Evolutionary conservation across 1,140 invertebrate genomes (phyloP).

Genomic region (Babylonia areolata): DNA sequence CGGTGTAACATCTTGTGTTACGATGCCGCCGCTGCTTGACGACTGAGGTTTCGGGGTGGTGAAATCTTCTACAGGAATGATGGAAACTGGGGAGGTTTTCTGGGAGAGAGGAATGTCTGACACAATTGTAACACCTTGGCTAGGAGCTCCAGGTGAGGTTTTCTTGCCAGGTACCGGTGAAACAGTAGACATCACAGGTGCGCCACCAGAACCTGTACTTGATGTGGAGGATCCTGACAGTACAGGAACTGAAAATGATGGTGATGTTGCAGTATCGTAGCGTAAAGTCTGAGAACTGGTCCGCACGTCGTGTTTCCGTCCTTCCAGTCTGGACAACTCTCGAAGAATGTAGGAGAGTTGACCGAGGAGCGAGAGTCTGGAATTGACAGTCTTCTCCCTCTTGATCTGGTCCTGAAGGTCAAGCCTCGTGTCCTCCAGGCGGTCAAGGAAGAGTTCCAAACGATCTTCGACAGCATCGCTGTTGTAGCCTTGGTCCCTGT

Average conservation of each 20-base stretch:
- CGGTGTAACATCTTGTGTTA: background rate
- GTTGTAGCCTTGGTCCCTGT: background rate
- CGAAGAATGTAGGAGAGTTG: background rate
- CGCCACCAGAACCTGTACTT: background rate
- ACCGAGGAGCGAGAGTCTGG: background rate
- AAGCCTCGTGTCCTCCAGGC: constrained; percentile 2
- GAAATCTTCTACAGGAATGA: background rate
- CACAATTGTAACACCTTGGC: background rate
- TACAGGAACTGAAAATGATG: background rate
- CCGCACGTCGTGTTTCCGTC: background rate
- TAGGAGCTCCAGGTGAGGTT: background rate
- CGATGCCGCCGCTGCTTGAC: background rate
- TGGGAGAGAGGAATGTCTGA: background rate
- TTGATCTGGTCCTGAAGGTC: background rate
- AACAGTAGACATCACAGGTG: background rate
- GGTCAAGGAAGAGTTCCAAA: background rate
- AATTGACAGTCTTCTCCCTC: background rate
- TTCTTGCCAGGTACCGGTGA: background rate
- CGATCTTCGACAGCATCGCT: background rate
- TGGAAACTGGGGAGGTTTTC: background rate
- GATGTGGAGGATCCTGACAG: background rate
- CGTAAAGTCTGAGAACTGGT: background rate
- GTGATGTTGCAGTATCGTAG: background rate
- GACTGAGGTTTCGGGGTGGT: background rate
- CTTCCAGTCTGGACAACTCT: background rate